Conservation (phyloP, 2,888 invertebrate genomes). For the Diabrotica balteata region DNA sequence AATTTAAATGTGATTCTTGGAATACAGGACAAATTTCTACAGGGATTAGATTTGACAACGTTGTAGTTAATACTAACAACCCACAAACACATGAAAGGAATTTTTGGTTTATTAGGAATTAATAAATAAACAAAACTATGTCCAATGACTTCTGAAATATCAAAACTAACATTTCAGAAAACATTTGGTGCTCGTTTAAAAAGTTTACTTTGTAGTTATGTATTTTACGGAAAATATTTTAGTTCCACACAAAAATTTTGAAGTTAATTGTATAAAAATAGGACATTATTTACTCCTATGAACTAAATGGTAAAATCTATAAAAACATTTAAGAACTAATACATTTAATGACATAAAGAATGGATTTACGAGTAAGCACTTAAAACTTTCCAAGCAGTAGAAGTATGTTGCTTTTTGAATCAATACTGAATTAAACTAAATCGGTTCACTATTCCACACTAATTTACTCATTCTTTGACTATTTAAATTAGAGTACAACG, state of each 20-base stretch:
- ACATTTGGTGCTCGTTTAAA: neutral
- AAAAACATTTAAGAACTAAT: slow-evolving; percentile 24
- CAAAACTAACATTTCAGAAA: no score
- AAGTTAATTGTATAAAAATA: slow-evolving; percentile 28
- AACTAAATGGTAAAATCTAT: slow-evolving; percentile 19
- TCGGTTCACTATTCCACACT: neutral
- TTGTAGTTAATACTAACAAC: no score
- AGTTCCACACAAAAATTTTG: slow-evolving; percentile 23
- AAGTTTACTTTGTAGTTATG: slow-evolving; percentile 17
- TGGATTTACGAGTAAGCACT: slow-evolving; percentile 12
- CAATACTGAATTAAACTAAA: neutral
- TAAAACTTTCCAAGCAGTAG: neutral
- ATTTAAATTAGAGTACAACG: no score
- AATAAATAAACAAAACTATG: neutral
- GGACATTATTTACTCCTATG: slow-evolving; percentile 26
- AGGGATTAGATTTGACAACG: no score
- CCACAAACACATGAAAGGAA: neutral
- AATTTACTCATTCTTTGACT: no score
- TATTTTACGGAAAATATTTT: slow-evolving; percentile 28
- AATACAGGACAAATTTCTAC: no score
- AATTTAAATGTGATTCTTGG: no score
- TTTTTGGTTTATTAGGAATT: neutral
- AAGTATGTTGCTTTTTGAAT: neutral
- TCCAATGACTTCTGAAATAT: no score
- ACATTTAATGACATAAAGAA: slow-evolving; percentile 12